Evolutionary conservation across 1,140 invertebrate species (phyloP).

Genomic region (Pollicipes pollicipes): DNA sequence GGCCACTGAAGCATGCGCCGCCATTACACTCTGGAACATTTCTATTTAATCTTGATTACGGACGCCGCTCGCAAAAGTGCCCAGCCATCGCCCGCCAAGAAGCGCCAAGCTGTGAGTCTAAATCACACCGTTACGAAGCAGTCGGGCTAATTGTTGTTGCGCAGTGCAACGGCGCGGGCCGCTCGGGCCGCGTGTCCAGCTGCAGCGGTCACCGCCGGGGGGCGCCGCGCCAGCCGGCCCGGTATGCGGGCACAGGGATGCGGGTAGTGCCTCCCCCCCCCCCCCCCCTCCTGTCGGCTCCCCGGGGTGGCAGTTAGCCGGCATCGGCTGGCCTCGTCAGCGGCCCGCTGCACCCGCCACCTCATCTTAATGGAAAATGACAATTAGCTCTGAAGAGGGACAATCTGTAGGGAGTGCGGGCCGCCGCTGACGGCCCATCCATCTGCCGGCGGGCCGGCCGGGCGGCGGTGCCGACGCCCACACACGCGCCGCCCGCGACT

Average conservation of each 20-base stretch:
- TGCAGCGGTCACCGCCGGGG: not conserved
- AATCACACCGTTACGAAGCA: conserved; percentile 1
- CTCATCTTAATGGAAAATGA: conserved; percentile 1
- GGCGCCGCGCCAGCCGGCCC: too few species aligned
- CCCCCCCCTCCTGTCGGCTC: too few species aligned
- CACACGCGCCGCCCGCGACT: not conserved
- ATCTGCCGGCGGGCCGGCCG: not conserved
- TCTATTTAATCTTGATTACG: conserved; percentile 2
- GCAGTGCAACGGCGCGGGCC: not conserved
- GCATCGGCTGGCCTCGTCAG: not conserved
- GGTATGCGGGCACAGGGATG: not conserved
- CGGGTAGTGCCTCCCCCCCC: too few species aligned
- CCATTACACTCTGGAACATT: not conserved
- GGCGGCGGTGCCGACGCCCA: not conserved
- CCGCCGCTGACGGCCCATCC: not conserved
- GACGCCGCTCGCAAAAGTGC: not conserved
- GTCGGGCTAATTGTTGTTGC: not conserved
- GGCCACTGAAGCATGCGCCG: not conserved
- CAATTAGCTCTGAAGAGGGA: not conserved
- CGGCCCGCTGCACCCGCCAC: not conserved
- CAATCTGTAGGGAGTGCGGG: not conserved
- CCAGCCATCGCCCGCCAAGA: not conserved
- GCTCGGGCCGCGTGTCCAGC: not conserved
- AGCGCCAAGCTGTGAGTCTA: not conserved
- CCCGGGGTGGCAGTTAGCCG: too few species aligned